These are phyloP conservation scores for Coracias cyanogaster DNA, from an alignment of 2,797 vertebrate species.

Conservation along the genomic window DNA sequence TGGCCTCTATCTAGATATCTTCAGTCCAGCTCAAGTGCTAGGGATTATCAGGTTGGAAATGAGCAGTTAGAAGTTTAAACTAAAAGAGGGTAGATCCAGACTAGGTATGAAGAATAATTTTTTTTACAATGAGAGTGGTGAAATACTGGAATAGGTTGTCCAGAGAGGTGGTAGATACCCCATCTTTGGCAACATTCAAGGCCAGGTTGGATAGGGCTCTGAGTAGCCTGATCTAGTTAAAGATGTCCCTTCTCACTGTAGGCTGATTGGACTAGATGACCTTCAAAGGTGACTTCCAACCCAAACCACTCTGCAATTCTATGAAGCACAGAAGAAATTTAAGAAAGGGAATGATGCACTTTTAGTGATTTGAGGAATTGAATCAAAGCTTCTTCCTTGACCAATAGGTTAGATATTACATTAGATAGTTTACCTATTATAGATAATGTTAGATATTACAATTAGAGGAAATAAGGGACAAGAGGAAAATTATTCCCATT, in stretches of 20 bases:
- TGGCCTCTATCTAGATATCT: background rate
- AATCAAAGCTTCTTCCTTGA: background rate
- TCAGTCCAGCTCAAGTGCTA: background rate
- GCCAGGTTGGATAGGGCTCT: background rate
- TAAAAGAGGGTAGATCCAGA: background rate
- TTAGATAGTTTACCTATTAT: background rate
- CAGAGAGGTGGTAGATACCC: background rate
- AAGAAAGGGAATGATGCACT: background rate
- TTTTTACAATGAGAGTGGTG: fast-evolving
- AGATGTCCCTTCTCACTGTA: background rate
- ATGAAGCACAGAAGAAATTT: background rate
- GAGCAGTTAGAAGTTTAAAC: background rate
- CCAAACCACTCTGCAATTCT: background rate
- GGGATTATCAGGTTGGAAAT: constrained; percentile 6
- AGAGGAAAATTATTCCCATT: background rate
- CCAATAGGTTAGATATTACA: background rate
- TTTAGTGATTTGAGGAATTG: constrained; percentile 3
- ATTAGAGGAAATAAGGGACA: background rate
- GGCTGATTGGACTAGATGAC: background rate
- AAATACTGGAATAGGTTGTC: background rate
- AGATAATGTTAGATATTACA: background rate
- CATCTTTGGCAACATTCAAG: background rate
- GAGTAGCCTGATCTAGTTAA: background rate
- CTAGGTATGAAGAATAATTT: background rate
- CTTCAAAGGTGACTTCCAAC: background rate